A percentile compares a stretch with the other conserved stretches of the same genome.
These are phyloP conservation scores for Calliphora vicina DNA, from an alignment of 1,140 invertebrate species.

Conservation along the genomic window DNA sequence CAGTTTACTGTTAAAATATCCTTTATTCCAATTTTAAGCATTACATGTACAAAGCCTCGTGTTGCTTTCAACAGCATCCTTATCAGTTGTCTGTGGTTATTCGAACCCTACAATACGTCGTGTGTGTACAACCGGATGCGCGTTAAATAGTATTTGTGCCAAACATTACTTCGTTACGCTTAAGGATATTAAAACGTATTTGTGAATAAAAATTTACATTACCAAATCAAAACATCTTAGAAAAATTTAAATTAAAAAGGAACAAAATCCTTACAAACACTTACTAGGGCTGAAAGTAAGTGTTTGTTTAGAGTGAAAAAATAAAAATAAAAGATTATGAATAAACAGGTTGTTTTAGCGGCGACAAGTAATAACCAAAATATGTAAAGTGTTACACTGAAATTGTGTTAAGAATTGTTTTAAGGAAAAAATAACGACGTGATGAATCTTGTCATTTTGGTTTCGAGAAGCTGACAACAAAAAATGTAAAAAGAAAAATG, in stretches of 20 bases:
- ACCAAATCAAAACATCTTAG: no score
- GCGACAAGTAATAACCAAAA: background rate
- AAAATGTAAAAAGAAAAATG: background rate
- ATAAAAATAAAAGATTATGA: background rate
- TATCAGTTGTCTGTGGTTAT: background rate
- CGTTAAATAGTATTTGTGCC: background rate
- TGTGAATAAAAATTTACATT: no score
- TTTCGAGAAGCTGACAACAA: no score
- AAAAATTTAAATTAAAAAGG: background rate
- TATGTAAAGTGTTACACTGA: no score
- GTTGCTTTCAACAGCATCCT: background rate
- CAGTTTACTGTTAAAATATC: background rate
- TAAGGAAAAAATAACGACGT: no score
- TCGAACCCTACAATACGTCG: background rate
- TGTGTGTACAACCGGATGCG: background rate
- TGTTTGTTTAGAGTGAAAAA: background rate
- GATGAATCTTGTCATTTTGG: no score
- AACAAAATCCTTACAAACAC: background rate
- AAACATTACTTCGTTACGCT: background rate
- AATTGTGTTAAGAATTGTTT: no score
- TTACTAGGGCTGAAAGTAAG: background rate
- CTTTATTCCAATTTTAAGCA: no score
- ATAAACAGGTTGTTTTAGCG: background rate
- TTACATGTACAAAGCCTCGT: no score
- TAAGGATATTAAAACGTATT: no score